Conservation (phyloP, 2,797 vertebrate species). For the Danio albolineatus region DNA sequence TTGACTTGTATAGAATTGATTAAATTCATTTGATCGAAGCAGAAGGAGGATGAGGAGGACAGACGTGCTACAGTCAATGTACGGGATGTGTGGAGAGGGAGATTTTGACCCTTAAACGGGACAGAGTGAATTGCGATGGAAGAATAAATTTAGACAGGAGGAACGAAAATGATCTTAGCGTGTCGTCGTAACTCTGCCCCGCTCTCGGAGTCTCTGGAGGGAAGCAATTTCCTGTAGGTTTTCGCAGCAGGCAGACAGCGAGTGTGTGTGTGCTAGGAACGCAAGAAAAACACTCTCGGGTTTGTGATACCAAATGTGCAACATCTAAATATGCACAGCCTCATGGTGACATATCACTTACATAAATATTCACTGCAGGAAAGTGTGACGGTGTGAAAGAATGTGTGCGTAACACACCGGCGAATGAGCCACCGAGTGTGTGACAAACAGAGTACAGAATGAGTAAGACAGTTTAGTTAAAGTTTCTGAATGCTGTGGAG, state of each 20-base stretch:
- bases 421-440: neutral
- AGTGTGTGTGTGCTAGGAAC: neutral
- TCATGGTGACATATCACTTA: conserved; percentile 30
- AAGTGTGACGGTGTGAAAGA: conserved; percentile 15
- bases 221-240: conserved; percentile 24
- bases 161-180: conserved; percentile 38
- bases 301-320: conserved; percentile 33
- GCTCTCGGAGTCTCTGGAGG: conserved; percentile 11
- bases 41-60: conserved; percentile 53
- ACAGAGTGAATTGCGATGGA: conserved; percentile 36
- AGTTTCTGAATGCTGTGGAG: conserved; percentile 19
- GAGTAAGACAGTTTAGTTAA: conserved; percentile 18
- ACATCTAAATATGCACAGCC: conserved; percentile 41
- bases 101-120: conserved; percentile 36
- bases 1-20: conserved; percentile 79
- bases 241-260: neutral
- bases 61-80: conserved; percentile 51
- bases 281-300: conserved; percentile 30
- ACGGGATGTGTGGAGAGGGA: conserved; percentile 38
- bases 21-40: conserved; percentile 73
- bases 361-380: conserved; percentile 30
- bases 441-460: conserved; percentile 18
- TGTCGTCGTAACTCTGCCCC: conserved; percentile 17
- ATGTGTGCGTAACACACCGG: conserved; percentile 38
- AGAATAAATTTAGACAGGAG: conserved; percentile 42